Percentiles rank a stretch among this genome's conserved stretches.
These are phyloP conservation scores for Gnathonemus echidnorhynchus DNA, from an alignment of 2,113 vertebrate species.

Conservation along the genomic window DNA sequence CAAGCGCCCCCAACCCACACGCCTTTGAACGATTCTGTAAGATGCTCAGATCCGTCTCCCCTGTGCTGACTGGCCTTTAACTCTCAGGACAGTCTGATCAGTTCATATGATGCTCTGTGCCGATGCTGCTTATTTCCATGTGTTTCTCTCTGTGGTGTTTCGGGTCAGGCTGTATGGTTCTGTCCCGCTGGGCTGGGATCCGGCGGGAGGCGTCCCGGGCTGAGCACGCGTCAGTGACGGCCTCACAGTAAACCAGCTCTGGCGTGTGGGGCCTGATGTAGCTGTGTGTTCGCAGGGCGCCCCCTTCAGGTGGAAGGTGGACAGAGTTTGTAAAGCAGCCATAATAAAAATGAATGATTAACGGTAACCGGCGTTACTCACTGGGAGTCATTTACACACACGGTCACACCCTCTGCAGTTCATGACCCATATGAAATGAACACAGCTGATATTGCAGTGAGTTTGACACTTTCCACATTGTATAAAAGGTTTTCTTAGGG, in stretches of 20 bases:
- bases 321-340: neutral
- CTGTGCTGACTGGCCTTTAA: neutral
- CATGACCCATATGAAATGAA: neutral
- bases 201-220: slow-evolving; percentile 34
- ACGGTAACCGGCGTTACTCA: neutral
- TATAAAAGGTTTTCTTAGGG: neutral
- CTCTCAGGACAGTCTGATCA: neutral
- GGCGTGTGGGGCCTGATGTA: slow-evolving; percentile 83
- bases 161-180: slow-evolving; percentile 31
- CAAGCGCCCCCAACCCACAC: too few relatives aligned
- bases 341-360: slow-evolving; percentile 3
- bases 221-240: slow-evolving; percentile 76
- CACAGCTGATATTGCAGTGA: neutral
- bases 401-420: neutral
- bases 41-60: neutral
- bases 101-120: neutral
- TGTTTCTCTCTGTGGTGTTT: neutral
- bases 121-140: neutral
- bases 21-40: too few relatives aligned
- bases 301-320: neutral
- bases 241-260: slow-evolving; percentile 78
- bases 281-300: slow-evolving; percentile 50
- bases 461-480: neutral
- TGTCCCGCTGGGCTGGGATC: slow-evolving; percentile 24
- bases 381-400: neutral